Conservation (phyloP, 2,888 invertebrate species). For the Petrophora chlorosata region DNA sequence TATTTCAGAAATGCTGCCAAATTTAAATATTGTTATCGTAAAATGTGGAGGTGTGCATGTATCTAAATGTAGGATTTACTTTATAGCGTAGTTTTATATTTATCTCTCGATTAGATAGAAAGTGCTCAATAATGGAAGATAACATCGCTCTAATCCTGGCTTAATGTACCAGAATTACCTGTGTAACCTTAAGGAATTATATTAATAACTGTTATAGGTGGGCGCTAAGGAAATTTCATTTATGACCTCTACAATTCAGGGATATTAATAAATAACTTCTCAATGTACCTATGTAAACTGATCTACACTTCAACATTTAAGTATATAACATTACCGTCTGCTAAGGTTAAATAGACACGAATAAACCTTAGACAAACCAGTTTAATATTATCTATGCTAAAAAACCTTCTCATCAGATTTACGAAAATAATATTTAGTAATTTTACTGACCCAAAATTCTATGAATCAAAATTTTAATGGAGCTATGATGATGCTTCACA, state of each 20-base stretch:
- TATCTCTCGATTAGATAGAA: constrained; percentile 27
- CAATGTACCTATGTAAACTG: no score
- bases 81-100: constrained; percentile 20
- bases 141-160: constrained; percentile 10
- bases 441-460: constrained; percentile 51
- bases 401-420: no score
- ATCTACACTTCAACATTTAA: no score
- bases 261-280: no score
- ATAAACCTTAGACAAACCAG: no score
- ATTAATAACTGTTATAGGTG: no score
- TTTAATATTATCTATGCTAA: no score
- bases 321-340: no score
- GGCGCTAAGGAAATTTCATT: no score
- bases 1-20: constrained; percentile 16
- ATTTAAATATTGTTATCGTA: constrained; percentile 6
- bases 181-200: not conserved
- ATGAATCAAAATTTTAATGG: constrained; percentile 52
- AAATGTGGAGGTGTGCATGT: not conserved
- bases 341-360: no score
- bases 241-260: no score
- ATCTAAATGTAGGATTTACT: constrained; percentile 17
- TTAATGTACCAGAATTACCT: constrained; percentile 9
- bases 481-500: constrained; percentile 55
- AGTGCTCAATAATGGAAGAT: constrained; percentile 15
- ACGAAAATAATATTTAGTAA: no score